Percentiles rank a stretch among this genome's conserved stretches.
These are phyloP conservation scores for Mixornis gularis DNA, from an alignment of 2,113 vertebrate genomes.

Conservation along the genomic window DNA sequence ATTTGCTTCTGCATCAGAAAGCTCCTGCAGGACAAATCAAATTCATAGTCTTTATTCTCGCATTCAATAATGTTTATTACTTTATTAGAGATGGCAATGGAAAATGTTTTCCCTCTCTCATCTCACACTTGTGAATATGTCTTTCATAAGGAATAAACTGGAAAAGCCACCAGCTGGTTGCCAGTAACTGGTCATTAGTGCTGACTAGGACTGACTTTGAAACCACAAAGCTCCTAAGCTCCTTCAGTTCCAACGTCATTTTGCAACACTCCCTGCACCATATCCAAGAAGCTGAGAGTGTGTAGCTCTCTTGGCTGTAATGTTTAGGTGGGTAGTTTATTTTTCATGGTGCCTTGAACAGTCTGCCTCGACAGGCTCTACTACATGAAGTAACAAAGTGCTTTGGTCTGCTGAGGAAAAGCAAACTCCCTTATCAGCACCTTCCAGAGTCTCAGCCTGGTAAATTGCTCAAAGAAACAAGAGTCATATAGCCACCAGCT, in stretches of 20 bases:
- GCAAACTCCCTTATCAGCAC: not conserved
- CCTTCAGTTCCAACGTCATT: not conserved
- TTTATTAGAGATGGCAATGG: not conserved
- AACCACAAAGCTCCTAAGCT: not conserved
- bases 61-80: not conserved
- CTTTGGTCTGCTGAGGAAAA: not conserved
- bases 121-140: not conserved
- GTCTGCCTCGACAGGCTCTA: not conserved
- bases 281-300: not conserved
- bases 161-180: not conserved
- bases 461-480: not conserved
- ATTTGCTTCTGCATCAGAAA: not conserved
- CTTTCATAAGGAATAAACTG: not conserved
- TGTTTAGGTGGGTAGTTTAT: not conserved
- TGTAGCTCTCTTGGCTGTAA: not conserved
- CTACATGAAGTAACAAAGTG: not conserved
- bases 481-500: not conserved
- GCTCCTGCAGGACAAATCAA: constrained; percentile 3
- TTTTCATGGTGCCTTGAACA: not conserved
- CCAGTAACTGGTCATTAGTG: not conserved
- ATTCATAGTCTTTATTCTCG: not conserved
- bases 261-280: not conserved
- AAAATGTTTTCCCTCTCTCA: not conserved
- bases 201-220: not conserved
- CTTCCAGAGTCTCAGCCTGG: not conserved